A percentile compares a stretch with the other conserved stretches of the same genome.
Evolutionary conservation across 92 coral and sea anemone genomes (phyloP).

Genomic region (Palythoa grandiflora): DNA sequence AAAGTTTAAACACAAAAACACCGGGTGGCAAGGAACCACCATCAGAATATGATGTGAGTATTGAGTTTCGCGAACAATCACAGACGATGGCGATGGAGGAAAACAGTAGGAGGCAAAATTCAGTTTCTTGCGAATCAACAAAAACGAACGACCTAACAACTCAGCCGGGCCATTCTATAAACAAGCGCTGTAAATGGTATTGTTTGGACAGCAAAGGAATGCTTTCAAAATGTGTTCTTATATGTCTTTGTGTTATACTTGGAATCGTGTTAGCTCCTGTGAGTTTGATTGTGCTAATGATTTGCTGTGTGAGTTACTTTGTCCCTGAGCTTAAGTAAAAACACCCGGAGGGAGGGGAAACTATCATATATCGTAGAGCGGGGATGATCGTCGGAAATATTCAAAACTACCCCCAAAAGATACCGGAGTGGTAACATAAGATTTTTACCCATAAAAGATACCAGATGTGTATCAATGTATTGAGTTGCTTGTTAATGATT

Average conservation of each 20-base stretch:
- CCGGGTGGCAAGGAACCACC: background rate
- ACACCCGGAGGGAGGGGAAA: too few species aligned
- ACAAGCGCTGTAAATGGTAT: slow-evolving; percentile 20
- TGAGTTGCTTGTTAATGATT: too few species aligned
- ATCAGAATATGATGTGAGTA: background rate
- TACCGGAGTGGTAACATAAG: too few species aligned
- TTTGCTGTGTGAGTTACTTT: slow-evolving; percentile 43
- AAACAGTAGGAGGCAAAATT: background rate
- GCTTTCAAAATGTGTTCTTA: background rate
- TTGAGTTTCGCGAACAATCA: background rate
- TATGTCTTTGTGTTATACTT: background rate
- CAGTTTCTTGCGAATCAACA: background rate
- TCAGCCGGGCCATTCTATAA: background rate
- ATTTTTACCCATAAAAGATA: too few species aligned
- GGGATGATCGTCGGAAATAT: too few species aligned
- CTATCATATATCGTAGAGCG: too few species aligned
- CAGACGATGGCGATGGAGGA: background rate
- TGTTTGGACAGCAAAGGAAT: slow-evolving; percentile 3
- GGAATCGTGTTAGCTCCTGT: slow-evolving; percentile 30
- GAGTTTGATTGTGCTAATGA: slow-evolving; percentile 20
- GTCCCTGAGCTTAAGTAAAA: slow-evolving; percentile 36
- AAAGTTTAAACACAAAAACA: background rate
- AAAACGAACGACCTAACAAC: background rate
- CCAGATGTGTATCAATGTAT: too few species aligned
- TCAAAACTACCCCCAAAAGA: too few species aligned